A percentile compares a stretch with the other conserved stretches of the same genome.
These are phyloP conservation scores for Drepana falcataria DNA, from an alignment of 2,888 invertebrate species.

Conservation along the genomic window DNA sequence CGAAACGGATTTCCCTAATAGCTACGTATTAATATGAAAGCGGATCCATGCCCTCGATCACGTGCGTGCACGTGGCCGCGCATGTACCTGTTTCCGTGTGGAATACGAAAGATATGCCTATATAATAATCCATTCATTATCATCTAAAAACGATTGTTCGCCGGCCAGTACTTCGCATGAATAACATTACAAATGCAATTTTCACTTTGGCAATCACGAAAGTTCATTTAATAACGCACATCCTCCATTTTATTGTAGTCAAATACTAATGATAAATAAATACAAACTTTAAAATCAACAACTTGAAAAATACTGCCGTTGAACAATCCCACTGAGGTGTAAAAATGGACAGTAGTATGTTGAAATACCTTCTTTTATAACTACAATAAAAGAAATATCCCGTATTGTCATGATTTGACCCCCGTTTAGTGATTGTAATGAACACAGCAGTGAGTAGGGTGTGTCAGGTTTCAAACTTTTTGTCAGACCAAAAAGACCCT, in stretches of 20 bases:
- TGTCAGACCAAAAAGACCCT: conserved; percentile 66
- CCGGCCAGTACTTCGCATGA: conserved; percentile 49
- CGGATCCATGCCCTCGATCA: conserved; percentile 53
- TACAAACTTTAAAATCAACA: conserved; percentile 44
- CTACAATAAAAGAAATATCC: conserved; percentile 53
- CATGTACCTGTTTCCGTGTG: conserved; percentile 60
- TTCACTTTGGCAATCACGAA: conserved; percentile 65
- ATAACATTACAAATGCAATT: conserved; percentile 64
- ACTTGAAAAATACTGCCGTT: conserved; percentile 50
- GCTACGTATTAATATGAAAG: conserved; percentile 48
- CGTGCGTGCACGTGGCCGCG: conserved; percentile 16
- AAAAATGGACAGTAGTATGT: conserved; percentile 26
- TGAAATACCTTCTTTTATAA: conserved; percentile 59
- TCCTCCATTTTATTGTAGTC: conserved; percentile 32
- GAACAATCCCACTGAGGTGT: conserved; percentile 28
- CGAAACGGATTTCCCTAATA: conserved; percentile 65
- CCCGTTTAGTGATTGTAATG: conserved; percentile 32
- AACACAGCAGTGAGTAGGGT: conserved; percentile 37
- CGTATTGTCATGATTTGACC: conserved; percentile 31
- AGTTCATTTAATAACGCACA: conserved; percentile 35
- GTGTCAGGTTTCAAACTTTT: conserved; percentile 52
- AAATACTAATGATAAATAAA: conserved; percentile 37
- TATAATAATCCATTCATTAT: conserved; percentile 24
- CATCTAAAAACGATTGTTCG: conserved; percentile 42
- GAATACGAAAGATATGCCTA: conserved; percentile 57